phyloP scores from a whole-genome alignment of 2,797 vertebrate species.

The Ceryle rudis region DNA sequence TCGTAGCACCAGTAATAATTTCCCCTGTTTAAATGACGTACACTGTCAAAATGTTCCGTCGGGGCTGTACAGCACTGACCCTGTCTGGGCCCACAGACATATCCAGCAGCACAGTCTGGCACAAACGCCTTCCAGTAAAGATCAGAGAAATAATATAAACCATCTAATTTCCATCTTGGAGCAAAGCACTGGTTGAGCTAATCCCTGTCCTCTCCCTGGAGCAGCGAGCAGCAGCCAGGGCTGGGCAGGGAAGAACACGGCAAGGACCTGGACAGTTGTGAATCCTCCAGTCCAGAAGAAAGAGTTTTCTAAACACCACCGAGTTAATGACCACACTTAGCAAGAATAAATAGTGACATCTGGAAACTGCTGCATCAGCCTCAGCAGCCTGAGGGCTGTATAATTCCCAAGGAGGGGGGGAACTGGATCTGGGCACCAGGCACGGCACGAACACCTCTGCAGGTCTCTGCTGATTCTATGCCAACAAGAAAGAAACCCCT shows the following conservation, averaged over 20 bases:
- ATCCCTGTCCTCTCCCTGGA: accelerated
- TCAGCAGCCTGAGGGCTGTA: not conserved
- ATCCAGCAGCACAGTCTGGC: not conserved
- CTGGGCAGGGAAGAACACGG: not conserved
- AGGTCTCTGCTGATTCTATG: not conserved
- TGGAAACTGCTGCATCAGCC: not conserved
- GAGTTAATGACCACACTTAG: not conserved
- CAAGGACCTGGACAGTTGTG: not conserved
- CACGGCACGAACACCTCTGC: accelerated
- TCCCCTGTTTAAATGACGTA: not conserved
- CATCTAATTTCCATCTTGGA: not conserved
- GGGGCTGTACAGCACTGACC: accelerated
- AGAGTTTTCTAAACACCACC: not conserved
- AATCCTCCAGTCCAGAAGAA: not conserved
- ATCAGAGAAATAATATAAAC: not conserved
- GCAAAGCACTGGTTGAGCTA: not conserved
- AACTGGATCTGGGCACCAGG: not conserved
- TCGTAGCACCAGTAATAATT: not conserved
- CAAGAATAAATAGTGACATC: not conserved
- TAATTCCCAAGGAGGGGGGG: accelerated
- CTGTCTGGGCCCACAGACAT: accelerated
- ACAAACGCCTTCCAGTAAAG: not conserved
- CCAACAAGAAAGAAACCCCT: not conserved
- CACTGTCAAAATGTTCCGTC: not conserved
- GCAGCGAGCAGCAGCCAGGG: not conserved